Evolutionary conservation across 2,797 vertebrate genomes (phyloP).

Genomic region (Amblyopsis hoosieri): DNA sequence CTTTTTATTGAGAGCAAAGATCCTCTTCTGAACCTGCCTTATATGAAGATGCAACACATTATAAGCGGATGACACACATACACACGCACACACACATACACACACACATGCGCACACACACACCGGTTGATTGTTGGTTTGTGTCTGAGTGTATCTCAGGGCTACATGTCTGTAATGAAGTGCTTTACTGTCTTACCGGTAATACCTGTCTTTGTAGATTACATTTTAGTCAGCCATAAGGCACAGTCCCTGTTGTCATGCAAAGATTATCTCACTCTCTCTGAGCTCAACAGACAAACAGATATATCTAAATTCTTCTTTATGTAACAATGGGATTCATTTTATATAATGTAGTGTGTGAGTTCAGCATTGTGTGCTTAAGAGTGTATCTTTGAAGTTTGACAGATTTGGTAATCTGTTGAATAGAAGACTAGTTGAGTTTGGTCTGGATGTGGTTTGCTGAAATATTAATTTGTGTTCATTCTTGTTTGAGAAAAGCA

Average conservation of each 20-base stretch:
- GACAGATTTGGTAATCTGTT: no score
- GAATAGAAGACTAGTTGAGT: no score
- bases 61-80: not conserved
- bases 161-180: slow-evolving; percentile 62
- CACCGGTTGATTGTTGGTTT: slow-evolving; percentile 23
- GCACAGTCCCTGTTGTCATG: slow-evolving; percentile 42
- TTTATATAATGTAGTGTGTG: slow-evolving; percentile 41
- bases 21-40: not conserved
- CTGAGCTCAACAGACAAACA: slow-evolving; percentile 6
- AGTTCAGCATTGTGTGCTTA: slow-evolving; percentile 8
- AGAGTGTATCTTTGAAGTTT: no score
- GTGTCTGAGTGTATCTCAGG: slow-evolving; percentile 35
- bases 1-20: not conserved
- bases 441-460: no score
- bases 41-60: not conserved
- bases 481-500: no score
- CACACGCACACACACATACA: not conserved
- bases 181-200: slow-evolving; percentile 41
- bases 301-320: slow-evolving; percentile 26
- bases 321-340: slow-evolving; percentile 33
- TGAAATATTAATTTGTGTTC: no score
- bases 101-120: not conserved
- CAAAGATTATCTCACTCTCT: slow-evolving; percentile 39
- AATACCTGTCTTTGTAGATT: slow-evolving; percentile 63
- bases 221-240: slow-evolving; percentile 52